phyloP scores from a whole-genome alignment of 1,140 invertebrate genomes.

The Dendrolimus kikuchii region DNA sequence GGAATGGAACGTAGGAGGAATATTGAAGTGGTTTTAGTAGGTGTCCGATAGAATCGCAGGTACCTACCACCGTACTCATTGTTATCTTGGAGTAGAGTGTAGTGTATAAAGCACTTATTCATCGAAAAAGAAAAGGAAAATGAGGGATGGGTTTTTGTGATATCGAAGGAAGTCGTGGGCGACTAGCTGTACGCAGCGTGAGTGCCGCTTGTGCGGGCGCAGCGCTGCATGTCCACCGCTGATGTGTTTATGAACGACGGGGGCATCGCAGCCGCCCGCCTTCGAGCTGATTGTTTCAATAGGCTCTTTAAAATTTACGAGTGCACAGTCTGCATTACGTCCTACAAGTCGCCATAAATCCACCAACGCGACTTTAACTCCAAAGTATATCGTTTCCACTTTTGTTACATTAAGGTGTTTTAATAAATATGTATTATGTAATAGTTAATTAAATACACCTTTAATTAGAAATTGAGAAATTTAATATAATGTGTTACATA shows the following conservation, averaged over 20 bases:
- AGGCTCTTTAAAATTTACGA: constrained; percentile 56
- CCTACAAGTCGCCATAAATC: constrained; percentile 20
- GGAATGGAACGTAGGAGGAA: too few species aligned
- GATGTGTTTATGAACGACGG: constrained; percentile 55
- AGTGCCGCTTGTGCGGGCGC: constrained; percentile 45
- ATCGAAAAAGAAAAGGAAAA: too few species aligned
- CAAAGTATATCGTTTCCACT: background rate
- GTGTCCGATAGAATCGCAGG: too few species aligned
- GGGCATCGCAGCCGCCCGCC: constrained; percentile 41
- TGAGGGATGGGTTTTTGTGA: too few species aligned
- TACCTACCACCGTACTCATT: too few species aligned
- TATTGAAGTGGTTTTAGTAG: too few species aligned
- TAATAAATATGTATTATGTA: too few species aligned
- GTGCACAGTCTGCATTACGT: constrained; percentile 26
- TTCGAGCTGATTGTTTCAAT: constrained; percentile 60
- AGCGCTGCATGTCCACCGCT: constrained; percentile 29
- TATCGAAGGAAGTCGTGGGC: constrained; percentile 3
- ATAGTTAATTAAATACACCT: too few species aligned
- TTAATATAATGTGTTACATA: too few species aligned
- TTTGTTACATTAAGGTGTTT: background rate
- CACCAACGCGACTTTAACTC: constrained; percentile 25
- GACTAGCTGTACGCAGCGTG: constrained; percentile 23
- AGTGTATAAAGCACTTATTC: too few species aligned
- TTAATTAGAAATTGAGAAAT: too few species aligned
- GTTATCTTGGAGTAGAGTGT: too few species aligned